phyloP scores from a whole-genome alignment of 2,888 invertebrate species.

The Synanthedon myopaeformis region DNA sequence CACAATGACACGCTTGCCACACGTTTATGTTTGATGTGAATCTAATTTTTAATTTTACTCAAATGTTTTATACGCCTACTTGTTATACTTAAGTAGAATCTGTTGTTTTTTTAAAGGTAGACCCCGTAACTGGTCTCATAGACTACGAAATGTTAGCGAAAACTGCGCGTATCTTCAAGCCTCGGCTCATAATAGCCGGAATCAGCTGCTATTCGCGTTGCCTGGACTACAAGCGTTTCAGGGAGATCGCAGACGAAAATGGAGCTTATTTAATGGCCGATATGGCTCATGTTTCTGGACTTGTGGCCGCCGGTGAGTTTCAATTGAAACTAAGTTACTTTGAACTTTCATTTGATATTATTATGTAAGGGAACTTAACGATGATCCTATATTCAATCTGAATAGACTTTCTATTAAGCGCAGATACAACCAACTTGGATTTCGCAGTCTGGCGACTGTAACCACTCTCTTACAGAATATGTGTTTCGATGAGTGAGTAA shows the following conservation, averaged over 20 bases:
- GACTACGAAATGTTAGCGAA: slow-evolving; percentile 91
- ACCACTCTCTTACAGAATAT: no score
- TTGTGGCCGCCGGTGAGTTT: slow-evolving; percentile 84
- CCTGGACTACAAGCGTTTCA: slow-evolving; percentile 91
- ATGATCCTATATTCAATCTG: no score
- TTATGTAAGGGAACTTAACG: no score
- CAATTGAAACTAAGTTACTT: no score
- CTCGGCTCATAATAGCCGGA: slow-evolving; percentile 93
- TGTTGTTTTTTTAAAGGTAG: slow-evolving; percentile 48
- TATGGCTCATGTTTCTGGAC: slow-evolving; percentile 96
- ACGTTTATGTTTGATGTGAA: neutral
- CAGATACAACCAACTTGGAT: no score
- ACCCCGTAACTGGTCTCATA: slow-evolving; percentile 86
- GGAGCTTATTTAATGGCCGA: slow-evolving; percentile 92
- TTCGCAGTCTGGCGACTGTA: no score
- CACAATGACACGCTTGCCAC: no score
- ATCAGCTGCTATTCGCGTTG: slow-evolving; percentile 94
- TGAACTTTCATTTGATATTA: no score
- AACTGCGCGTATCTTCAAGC: slow-evolving; percentile 88
- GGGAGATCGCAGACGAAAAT: slow-evolving; percentile 84
- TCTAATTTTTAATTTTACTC: neutral
- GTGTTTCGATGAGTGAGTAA: no score
- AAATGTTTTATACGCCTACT: neutral
- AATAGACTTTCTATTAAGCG: no score
- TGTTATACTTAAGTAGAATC: neutral